These are phyloP conservation scores for Dendrocopos noguchii DNA, from an alignment of 2,113 vertebrate genomes.

Conservation along the genomic window DNA sequence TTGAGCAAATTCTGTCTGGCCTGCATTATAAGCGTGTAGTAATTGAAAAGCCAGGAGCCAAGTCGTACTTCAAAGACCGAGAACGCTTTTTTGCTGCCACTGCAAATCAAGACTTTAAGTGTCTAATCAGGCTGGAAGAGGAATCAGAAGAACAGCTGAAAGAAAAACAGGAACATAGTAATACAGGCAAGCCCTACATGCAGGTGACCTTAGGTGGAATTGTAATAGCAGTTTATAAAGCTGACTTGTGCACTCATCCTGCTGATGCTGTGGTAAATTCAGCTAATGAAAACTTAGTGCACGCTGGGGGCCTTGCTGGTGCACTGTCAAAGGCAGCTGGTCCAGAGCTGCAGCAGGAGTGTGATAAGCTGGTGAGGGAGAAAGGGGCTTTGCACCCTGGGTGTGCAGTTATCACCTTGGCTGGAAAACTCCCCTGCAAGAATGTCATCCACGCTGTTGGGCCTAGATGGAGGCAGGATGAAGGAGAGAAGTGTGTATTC, in stretches of 20 bases:
- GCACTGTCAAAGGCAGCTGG: conserved; percentile 79
- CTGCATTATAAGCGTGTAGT: conserved; percentile 53
- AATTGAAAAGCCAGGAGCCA: conserved; percentile 77
- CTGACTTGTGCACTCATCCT: conserved; percentile 76
- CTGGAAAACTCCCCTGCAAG: conserved; percentile 78
- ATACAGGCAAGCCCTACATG: conserved; percentile 45
- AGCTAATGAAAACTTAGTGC: no score
- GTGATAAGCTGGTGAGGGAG: conserved; percentile 53
- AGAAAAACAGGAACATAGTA: neutral
- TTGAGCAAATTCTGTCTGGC: conserved; percentile 55
- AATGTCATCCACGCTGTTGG: conserved; percentile 83
- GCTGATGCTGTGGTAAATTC: conserved; percentile 59
- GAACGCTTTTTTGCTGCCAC: conserved; percentile 21
- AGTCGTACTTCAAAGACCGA: conserved; percentile 74
- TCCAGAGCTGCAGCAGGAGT: conserved; percentile 77
- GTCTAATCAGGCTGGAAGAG: conserved; percentile 78
- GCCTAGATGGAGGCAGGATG: conserved; percentile 61
- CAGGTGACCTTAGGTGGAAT: conserved; percentile 57
- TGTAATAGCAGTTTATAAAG: conserved; percentile 74
- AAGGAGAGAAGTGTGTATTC: neutral
- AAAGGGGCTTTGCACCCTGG: conserved; percentile 56
- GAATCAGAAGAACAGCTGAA: neutral
- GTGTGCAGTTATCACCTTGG: conserved; percentile 46
- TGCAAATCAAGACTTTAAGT: conserved; percentile 53
- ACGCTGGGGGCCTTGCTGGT: no score